These are phyloP conservation scores for Prenolepis imparis DNA, from an alignment of 2,888 invertebrate genomes.

Conservation along the genomic window DNA sequence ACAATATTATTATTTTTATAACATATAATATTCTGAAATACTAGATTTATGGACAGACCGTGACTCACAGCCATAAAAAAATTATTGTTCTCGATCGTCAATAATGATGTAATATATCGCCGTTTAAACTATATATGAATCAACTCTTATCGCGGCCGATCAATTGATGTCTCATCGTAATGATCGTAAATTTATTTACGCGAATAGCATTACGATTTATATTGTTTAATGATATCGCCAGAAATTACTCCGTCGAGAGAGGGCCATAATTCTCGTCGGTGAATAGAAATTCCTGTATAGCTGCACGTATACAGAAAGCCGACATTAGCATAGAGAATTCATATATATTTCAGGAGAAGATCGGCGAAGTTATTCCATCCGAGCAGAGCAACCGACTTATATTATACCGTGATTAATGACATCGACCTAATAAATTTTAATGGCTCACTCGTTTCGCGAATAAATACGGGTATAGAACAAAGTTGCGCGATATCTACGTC, in stretches of 20 bases:
- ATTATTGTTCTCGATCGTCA: slow-evolving; percentile 6
- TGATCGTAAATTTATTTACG: slow-evolving; percentile 48
- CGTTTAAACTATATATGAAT: slow-evolving; percentile 44
- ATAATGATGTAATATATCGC: not conserved
- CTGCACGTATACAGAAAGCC: slow-evolving; percentile 27
- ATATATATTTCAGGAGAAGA: slow-evolving; percentile 68
- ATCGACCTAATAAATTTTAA: slow-evolving; percentile 68
- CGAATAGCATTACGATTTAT: slow-evolving; percentile 40
- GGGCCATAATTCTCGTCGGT: slow-evolving; percentile 54
- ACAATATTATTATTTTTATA: not conserved
- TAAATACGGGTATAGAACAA: slow-evolving; percentile 43
- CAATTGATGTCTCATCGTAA: slow-evolving; percentile 24
- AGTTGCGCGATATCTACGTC: slow-evolving; percentile 40
- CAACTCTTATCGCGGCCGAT: slow-evolving; percentile 32
- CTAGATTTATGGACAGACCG: not conserved
- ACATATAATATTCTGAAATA: not conserved
- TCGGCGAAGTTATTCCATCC: slow-evolving; percentile 61
- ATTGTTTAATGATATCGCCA: slow-evolving; percentile 50
- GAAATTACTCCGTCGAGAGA: slow-evolving; percentile 54
- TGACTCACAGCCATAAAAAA: not conserved
- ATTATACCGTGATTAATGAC: slow-evolving; percentile 62
- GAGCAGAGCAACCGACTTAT: slow-evolving; percentile 23
- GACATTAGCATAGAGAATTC: slow-evolving; percentile 71
- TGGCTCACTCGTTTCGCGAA: slow-evolving; percentile 38
- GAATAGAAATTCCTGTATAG: slow-evolving; percentile 62